Base-by-base conservation (phyloP, 2,888 invertebrate species). In the Fabriciana adippe region DNA sequence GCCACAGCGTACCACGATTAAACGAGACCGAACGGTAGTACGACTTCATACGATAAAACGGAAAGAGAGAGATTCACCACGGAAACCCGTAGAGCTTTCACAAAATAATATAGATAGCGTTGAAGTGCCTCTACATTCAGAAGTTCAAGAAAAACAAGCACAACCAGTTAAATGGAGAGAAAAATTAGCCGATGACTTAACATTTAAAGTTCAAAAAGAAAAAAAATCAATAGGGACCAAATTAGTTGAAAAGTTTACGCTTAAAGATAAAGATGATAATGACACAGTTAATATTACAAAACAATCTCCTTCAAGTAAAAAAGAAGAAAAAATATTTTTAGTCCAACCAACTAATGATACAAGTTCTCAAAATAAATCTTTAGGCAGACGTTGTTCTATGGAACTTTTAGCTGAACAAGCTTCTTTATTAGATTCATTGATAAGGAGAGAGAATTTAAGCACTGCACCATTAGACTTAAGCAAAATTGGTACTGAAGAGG, bases 201-300 rank as follows among this genome's bases (percentile, higher is more conserved):
- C 81, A 66, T 87, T 90, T 79, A 86, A 90, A 79, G 88, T 89
- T 48, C 90, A 91, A 83, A 84, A 90, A 88, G 86, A 94, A 86
- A 94, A 94, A 79, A 96, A 95, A 81, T 93, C 95, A 0, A 93
- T 96, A 1, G 97, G 97, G 0, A 96, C 96, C 73, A 90, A 95
- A 74, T 88, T 97, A 65, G 93, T 96, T 21, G 97, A 97, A 84
- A 96, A 97, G 81, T 96, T 95, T 80, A 86, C 94, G 55, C 94
- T 96, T 35, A 94, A 94, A 77, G 94, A 95, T 78, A 92, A 94
- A 78, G 85, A 93, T 76, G 72, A 73, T 8, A 50, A 64, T 51
- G 59, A 69, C 50, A 18, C 51, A 41, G 64, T 59, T 13, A 65
- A 82, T 41, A 83, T 85, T 31, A 53, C 41, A 56, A 72, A 70